Base-by-base conservation (phyloP, 2,113 vertebrate species). In the Chrysochloris asiatica region DNA sequence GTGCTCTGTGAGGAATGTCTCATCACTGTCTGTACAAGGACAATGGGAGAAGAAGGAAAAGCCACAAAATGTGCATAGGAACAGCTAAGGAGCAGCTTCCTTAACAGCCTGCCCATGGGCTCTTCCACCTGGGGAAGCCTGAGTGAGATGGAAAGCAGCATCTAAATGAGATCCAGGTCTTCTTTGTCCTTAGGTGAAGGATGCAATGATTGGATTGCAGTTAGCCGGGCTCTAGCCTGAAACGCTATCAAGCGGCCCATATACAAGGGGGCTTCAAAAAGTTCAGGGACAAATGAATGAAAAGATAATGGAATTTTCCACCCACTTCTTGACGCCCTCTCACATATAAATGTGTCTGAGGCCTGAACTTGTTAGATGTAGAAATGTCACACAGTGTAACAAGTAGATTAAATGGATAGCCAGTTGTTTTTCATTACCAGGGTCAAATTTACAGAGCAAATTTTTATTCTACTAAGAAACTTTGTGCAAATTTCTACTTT, bases 401-500 rank as follows among this genome's bases (percentile, higher is more conserved):
- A n/a, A n/a, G n/a, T n/a, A n/a, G 3, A 45, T 50, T 72, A 41
- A 2, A 14, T 71, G 38, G 7, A 36, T 47, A 45, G 2, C n/a
- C 17, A 52, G 1, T 50, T 83, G 30, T 26, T 88, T 69, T 71
- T 83, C 13, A 43, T 76, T 52, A 45, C 71, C 36, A 59, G 76
- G 30, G 47, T 48, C 4, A 88, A 19, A 6, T 59, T 22, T 71
- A 48, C 1, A 59, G 19, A 83, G 36, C 17, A 92, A 80, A 92
- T 14, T 38, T 90, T 14, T 72, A 47, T 72, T 89, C n/a, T n/a
- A 76, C 13, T 3, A 14, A 65, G 63, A 88, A 47, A 48, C 36
- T 71, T 36, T 30, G 50, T 85, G 50, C 8, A 59, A 65, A 82
- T 54, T 83, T 81, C 38, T 24, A 84, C 72, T 92, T 91, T 50